Evolutionary conservation across 2,888 invertebrate genomes (phyloP).

Genomic region (Drosophila fungiperda): DNA sequence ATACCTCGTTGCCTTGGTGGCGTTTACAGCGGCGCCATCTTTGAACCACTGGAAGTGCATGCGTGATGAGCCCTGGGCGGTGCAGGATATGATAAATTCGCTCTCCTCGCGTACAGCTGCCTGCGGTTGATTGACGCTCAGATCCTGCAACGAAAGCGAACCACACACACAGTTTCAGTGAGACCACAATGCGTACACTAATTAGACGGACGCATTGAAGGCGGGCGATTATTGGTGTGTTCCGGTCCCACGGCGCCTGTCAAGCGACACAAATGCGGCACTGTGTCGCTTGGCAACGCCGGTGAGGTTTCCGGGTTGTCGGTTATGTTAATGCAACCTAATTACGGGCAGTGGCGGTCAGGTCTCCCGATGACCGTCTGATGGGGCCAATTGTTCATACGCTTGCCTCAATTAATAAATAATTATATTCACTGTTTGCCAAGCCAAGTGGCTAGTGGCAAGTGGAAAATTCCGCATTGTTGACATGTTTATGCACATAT

Average conservation of each 20-base stretch:
- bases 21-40: slow-evolving; percentile 91
- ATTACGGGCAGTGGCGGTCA: slow-evolving; percentile 49
- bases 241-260: slow-evolving; percentile 34
- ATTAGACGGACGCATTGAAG: slow-evolving; percentile 35
- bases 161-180: slow-evolving; percentile 9
- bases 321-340: slow-evolving; percentile 72
- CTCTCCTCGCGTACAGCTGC: slow-evolving; percentile 88
- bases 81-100: slow-evolving; percentile 91
- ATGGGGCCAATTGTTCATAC: slow-evolving; percentile 70
- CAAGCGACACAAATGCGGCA: slow-evolving; percentile 24
- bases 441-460: slow-evolving; percentile 39
- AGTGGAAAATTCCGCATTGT: slow-evolving; percentile 62
- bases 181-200: slow-evolving; percentile 49
- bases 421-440: slow-evolving; percentile 62
- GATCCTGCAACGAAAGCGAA: slow-evolving; percentile 84
- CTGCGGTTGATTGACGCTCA: slow-evolving; percentile 86
- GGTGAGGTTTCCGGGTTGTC: slow-evolving; percentile 64
- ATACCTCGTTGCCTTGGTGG: slow-evolving; percentile 90
- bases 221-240: slow-evolving; percentile 5
- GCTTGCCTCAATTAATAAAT: slow-evolving; percentile 78
- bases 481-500: slow-evolving; percentile 63
- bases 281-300: slow-evolving; percentile 2
- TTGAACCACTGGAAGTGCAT: slow-evolving; percentile 93
- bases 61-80: slow-evolving; percentile 91
- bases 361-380: slow-evolving; percentile 62